Conservation (phyloP, 2,888 invertebrate species). For the Amblyjoppa proteus region DNA sequence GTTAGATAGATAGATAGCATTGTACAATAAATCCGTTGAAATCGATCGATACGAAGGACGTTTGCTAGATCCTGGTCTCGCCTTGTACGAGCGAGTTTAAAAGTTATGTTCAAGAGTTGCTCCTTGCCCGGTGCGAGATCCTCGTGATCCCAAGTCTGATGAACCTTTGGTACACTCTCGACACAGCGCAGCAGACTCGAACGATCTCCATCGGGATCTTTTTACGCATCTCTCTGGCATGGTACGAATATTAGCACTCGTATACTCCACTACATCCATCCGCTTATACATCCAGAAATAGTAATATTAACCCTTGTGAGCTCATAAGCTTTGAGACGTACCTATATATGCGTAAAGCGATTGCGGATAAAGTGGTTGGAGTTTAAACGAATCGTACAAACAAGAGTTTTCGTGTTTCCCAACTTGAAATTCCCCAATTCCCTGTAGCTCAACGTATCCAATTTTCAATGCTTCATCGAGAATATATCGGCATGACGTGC, state of each 20-base stretch:
- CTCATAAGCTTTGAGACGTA: constrained; percentile 1
- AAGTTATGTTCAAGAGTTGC: constrained; percentile 25
- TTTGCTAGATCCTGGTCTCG: background rate
- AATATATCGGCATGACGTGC: background rate
- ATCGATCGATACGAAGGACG: background rate
- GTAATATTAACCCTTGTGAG: constrained; percentile 32
- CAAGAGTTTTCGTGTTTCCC: background rate
- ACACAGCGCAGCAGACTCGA: constrained; percentile 28
- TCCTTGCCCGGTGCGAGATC: background rate
- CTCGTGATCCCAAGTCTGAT: constrained; percentile 18
- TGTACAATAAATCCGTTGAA: too few species aligned
- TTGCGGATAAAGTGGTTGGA: background rate
- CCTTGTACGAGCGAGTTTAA: constrained; percentile 17
- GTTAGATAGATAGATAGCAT: too few species aligned
- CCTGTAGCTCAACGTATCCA: background rate
- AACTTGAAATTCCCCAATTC: background rate
- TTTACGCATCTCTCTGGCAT: constrained; percentile 20
- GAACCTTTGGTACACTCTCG: background rate
- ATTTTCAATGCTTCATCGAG: background rate
- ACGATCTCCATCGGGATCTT: constrained; percentile 30
- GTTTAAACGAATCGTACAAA: constrained; percentile 9
- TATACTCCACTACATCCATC: background rate
- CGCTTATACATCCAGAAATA: constrained; percentile 42
- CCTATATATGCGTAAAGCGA: too few species aligned
- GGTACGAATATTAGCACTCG: constrained; percentile 40